Base-by-base conservation (phyloP, 2,888 invertebrate species). In the Drosophila siamana region DNA sequence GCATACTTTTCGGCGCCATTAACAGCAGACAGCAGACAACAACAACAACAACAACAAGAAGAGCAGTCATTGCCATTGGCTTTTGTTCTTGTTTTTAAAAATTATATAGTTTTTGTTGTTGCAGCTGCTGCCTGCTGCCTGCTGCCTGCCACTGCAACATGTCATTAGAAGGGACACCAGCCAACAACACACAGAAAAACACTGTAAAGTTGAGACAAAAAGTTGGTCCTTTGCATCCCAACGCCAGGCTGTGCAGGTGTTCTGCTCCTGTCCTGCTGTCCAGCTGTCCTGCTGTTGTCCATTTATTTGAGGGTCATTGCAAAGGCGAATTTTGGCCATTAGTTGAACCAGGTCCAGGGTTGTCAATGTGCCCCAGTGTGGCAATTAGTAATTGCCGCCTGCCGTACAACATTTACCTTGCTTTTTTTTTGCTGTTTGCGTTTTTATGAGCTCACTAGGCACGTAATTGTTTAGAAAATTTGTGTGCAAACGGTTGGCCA, bases 1-100 rank as follows among this genome's bases (percentile, higher is more conserved):
- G 81, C 82, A 81, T 75, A 81, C 82, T 78, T 81, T 80, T 78
- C 68, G 82, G 78, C 74, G 78, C 73, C 78, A 78, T 78, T 74
- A 74, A 72, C 74, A 78, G 66, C 70, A 77, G 77, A 63, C 72
- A 54, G 63, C n/a, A 22, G 30, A 30, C 56, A 66, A 46, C 44
- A 67, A 44, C 52, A 56, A 46, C 44, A 67, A 44, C 52, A 56
- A 30, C 56, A 66, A 46, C 44, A 67, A 44, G 48, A 56, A 46
- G 40, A 59, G 47, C 46, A 46, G 28, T 54, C 61, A 54, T 54
- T 61, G 44, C 24, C 36, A 28, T 41, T 54, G 56, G 38, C 46
- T 38, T 57, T 69, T 77, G 77, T 59, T 73, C 41, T 77, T 69
- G 70, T 36, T 72, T 64, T 66, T 63, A 74, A 77, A 74, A 78